Evolutionary conservation across 2,113 vertebrate genomes (phyloP).

Genomic region (Protomyctophum bolini): DNA sequence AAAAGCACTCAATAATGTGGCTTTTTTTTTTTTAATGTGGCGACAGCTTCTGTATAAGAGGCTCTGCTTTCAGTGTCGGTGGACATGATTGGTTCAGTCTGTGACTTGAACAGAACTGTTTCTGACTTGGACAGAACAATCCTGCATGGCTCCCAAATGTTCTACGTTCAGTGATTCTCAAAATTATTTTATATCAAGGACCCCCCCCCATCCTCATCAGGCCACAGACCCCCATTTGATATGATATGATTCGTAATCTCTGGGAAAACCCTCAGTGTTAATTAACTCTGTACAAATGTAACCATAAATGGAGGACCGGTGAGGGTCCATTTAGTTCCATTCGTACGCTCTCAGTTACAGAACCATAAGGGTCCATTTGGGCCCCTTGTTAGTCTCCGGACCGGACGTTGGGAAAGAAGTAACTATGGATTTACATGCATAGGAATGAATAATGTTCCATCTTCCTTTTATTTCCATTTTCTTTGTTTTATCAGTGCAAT

Average conservation of each 20-base stretch:
- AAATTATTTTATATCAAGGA: too few relatives aligned
- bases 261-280: too few relatives aligned
- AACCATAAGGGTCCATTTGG: too few relatives aligned
- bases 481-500: background rate
- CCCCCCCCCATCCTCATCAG: too few relatives aligned
- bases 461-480: background rate
- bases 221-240: too few relatives aligned
- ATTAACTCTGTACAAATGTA: too few relatives aligned
- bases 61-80: conserved; percentile 64
- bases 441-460: background rate
- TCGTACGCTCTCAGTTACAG: too few relatives aligned
- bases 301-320: too few relatives aligned
- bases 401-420: background rate
- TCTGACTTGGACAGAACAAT: conserved; percentile 15
- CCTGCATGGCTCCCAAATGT: conserved; percentile 16
- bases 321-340: too few relatives aligned
- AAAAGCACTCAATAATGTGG: conserved; percentile 79
- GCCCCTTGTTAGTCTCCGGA: too few relatives aligned
- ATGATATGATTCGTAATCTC: too few relatives aligned
- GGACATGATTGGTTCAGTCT: conserved; percentile 59
- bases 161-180: background rate
- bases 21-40: conserved; percentile 71
- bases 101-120: conserved; percentile 44
- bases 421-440: conserved; percentile 43
- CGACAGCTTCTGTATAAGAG: conserved; percentile 70